phyloP scores from a whole-genome alignment of 2,797 vertebrate species.

The Synanceia verrucosa region DNA sequence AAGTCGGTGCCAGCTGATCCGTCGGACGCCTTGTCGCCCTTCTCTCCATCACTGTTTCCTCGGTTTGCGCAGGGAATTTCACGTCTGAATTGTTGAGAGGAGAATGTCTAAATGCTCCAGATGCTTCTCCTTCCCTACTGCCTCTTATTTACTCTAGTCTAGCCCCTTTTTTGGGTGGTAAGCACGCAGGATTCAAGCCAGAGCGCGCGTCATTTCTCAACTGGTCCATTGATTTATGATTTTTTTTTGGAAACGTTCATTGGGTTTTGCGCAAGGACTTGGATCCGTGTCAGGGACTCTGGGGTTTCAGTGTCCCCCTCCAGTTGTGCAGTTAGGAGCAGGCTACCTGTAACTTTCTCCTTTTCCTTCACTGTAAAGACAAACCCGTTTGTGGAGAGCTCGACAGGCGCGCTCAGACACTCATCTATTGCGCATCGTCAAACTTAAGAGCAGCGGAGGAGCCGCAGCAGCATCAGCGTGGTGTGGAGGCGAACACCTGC shows the following conservation, averaged over 20 bases:
- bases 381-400: constrained; percentile 29
- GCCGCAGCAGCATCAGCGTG: constrained; percentile 30
- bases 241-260: constrained; percentile 7
- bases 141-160: neutral
- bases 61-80: no score
- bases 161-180: neutral
- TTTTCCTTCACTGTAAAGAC: constrained; percentile 16
- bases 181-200: constrained; percentile 16
- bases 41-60: no score
- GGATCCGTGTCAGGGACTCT: no score
- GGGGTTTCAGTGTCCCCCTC: no score
- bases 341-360: constrained; percentile 64
- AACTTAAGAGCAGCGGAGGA: constrained; percentile 56
- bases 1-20: no score
- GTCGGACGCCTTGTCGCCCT: no score
- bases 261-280: constrained; percentile 20
- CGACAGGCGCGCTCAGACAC: constrained; percentile 4
- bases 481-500: constrained; percentile 50
- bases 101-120: neutral
- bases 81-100: neutral
- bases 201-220: constrained; percentile 49
- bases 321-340: constrained; percentile 12
- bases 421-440: constrained; percentile 41
- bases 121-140: neutral
- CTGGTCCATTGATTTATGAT: constrained; percentile 44